These are phyloP conservation scores for Cheilinus undulatus DNA, from an alignment of 2,113 vertebrate genomes.

Conservation along the genomic window DNA sequence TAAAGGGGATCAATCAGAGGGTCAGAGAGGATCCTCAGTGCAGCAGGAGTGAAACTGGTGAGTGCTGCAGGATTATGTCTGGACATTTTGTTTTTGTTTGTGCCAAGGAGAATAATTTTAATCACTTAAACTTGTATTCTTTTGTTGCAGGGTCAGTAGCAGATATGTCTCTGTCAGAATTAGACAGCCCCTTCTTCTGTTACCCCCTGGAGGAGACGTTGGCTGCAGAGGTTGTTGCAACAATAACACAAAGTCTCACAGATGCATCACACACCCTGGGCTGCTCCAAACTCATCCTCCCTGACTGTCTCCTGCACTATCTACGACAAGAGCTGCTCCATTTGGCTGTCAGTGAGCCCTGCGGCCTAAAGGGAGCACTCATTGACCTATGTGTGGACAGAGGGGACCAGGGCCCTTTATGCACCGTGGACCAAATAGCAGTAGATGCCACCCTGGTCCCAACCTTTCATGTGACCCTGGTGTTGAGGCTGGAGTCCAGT, in stretches of 20 bases:
- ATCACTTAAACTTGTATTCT: neutral
- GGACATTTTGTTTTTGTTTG: neutral
- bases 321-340: constrained; percentile 90
- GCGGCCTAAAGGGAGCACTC: constrained; percentile 93
- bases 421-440: constrained; percentile 87
- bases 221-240: constrained; percentile 83
- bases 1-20: constrained; percentile 67
- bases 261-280: constrained; percentile 83
- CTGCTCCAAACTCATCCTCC: constrained; percentile 87
- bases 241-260: constrained; percentile 84
- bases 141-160: constrained; percentile 83
- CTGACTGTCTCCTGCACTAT: constrained; percentile 84
- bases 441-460: constrained; percentile 90
- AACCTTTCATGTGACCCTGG: constrained; percentile 93
- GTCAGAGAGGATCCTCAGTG: constrained; percentile 36
- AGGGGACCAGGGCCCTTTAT: constrained; percentile 79
- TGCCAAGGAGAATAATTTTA: neutral
- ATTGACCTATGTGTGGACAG: constrained; percentile 92
- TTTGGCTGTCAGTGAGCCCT: constrained; percentile 91
- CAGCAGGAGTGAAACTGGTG: constrained; percentile 69
- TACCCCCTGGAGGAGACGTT: constrained; percentile 91
- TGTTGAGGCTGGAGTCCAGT: constrained; percentile 88
- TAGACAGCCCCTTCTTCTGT: constrained; percentile 82
- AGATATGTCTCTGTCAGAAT: constrained; percentile 84
- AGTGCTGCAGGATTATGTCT: constrained; percentile 32